Evolutionary conservation across 2,797 vertebrate species (phyloP).

Genomic region (Serranus cabrilla): DNA sequence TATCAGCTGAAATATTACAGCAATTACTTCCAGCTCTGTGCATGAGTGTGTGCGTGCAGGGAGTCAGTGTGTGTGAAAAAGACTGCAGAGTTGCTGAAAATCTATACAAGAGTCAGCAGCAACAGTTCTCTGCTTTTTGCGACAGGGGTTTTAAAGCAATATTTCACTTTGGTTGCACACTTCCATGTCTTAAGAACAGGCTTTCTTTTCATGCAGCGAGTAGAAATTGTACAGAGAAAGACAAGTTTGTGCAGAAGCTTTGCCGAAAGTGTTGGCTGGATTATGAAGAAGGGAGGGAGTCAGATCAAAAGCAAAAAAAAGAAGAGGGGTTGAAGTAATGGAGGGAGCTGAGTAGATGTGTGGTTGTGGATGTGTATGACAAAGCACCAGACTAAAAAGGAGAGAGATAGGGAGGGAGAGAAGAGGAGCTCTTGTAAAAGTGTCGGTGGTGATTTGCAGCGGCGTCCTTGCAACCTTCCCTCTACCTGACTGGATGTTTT

Average conservation of each 20-base stretch:
- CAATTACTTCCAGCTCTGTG: conserved; percentile 55
- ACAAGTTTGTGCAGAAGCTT: conserved; percentile 14
- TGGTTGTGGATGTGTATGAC: conserved; percentile 46
- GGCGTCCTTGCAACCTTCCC: conserved; percentile 79
- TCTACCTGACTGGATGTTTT: conserved; percentile 81
- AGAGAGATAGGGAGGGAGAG: conserved; percentile 38
- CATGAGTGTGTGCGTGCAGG: conserved; percentile 25
- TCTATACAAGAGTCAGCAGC: conserved; percentile 53
- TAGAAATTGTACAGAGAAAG: conserved; percentile 15
- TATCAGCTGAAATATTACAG: conserved; percentile 65
- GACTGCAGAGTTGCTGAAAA: conserved; percentile 58
- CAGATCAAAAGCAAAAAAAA: conserved; percentile 26
- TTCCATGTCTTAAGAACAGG: conserved; percentile 35
- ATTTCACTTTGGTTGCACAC: conserved; percentile 54
- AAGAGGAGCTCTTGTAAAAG: conserved; percentile 69
- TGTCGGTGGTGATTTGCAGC: conserved; percentile 79
- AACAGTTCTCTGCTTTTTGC: conserved; percentile 50
- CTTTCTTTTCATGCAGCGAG: conserved; percentile 21
- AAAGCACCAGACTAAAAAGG: conserved; percentile 37
- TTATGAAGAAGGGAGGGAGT: conserved; percentile 32
- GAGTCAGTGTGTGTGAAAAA: conserved; percentile 22
- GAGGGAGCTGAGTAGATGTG: conserved; percentile 23
- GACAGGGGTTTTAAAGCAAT: conserved; percentile 20
- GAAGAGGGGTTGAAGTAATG: conserved; percentile 19
- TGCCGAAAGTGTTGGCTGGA: conserved; percentile 27